phyloP scores from a whole-genome alignment of 1,140 invertebrate genomes.

The Zaprionus tsacasi region DNA sequence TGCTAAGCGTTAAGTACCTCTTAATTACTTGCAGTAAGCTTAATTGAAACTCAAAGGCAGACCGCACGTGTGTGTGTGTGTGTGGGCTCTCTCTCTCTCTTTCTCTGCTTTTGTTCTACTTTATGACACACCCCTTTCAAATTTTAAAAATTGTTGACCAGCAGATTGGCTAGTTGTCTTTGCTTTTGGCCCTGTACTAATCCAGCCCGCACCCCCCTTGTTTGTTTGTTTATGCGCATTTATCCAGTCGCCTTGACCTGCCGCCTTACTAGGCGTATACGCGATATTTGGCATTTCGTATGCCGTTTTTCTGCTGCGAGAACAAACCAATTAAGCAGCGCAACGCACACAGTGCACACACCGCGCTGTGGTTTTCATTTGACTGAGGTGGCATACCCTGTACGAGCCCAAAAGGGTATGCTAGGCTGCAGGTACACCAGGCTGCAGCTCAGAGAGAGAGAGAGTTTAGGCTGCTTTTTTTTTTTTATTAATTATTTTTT shows the following conservation, averaged over 20 bases:
- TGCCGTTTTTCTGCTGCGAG: slow-evolving; percentile 11
- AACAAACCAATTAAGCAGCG: slow-evolving; percentile 43
- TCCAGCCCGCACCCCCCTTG: too few relatives aligned
- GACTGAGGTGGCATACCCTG: slow-evolving; percentile 4
- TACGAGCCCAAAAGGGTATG: neutral
- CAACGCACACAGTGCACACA: slow-evolving; percentile 5
- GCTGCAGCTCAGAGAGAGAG: too few relatives aligned
- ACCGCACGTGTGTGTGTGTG: neutral
- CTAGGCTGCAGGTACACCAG: too few relatives aligned
- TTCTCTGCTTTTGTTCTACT: neutral
- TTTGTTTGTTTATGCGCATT: slow-evolving; percentile 4
- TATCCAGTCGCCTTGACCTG: slow-evolving; percentile 32
- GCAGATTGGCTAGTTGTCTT: neutral
- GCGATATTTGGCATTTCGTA: slow-evolving; percentile 19
- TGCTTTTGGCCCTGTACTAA: too few relatives aligned
- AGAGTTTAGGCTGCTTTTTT: too few relatives aligned
- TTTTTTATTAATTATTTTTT: too few relatives aligned
- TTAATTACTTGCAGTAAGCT: slow-evolving; percentile 42
- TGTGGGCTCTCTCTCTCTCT: neutral
- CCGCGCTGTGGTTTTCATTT: slow-evolving; percentile 25
- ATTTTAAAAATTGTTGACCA: slow-evolving; percentile 1
- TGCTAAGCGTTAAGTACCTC: slow-evolving; percentile 27
- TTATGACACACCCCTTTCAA: neutral
- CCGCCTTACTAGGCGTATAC: slow-evolving; percentile 19
- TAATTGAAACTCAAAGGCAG: slow-evolving; percentile 31